Evolutionary conservation across 2,113 vertebrate species (phyloP).

Genomic region (Colinus virginianus): DNA sequence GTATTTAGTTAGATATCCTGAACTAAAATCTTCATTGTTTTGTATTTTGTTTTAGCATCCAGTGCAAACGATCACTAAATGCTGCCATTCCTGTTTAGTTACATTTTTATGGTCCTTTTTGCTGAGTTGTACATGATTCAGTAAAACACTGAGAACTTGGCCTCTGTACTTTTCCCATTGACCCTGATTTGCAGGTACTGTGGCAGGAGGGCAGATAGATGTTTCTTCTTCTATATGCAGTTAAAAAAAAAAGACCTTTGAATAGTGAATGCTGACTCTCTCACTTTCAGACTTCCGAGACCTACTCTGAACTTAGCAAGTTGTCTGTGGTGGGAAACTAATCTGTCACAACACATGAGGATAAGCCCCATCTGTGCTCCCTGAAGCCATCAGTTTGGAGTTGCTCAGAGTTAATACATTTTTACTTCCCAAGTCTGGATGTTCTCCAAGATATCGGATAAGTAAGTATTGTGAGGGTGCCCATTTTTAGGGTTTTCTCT

Average conservation of each 20-base stretch:
- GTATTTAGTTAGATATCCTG: background rate
- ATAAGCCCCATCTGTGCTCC: constrained; percentile 38
- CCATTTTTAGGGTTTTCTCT: background rate
- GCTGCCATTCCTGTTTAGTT: background rate
- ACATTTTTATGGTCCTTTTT: background rate
- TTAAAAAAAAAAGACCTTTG: background rate
- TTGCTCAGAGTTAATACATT: background rate
- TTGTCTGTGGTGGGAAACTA: constrained; percentile 23
- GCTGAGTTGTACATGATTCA: constrained; percentile 26
- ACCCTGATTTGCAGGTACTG: constrained; percentile 23
- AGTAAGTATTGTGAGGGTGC: background rate
- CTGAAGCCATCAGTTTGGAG: background rate
- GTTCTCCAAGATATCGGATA: background rate
- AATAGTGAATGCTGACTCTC: constrained; percentile 19
- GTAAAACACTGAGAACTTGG: background rate
- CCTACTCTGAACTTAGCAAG: constrained; percentile 47
- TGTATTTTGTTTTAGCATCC: background rate
- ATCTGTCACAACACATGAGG: constrained; percentile 29
- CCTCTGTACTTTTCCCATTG: constrained; percentile 8
- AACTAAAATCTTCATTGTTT: background rate
- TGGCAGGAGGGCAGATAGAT: background rate
- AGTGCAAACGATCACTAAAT: background rate
- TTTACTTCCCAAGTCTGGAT: background rate
- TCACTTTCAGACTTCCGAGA: constrained; percentile 32
- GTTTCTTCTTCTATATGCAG: background rate